These are phyloP conservation scores for Macroramphosus scolopax DNA, from an alignment of 2,797 vertebrate species.

Conservation along the genomic window DNA sequence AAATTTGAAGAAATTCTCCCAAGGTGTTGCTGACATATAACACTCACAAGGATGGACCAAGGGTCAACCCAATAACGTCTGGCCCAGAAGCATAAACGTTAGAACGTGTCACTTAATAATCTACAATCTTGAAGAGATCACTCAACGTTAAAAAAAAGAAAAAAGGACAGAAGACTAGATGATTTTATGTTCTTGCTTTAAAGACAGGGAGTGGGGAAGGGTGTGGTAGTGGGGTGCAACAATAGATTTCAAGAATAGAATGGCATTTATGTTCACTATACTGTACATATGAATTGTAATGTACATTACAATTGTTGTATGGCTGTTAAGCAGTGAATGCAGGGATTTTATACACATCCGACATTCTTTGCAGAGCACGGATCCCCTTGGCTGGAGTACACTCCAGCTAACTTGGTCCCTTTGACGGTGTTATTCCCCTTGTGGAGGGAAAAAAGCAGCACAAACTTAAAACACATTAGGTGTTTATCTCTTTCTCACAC, in stretches of 20 bases:
- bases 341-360: constrained; percentile 61
- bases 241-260: constrained; percentile 62
- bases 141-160: constrained; percentile 15
- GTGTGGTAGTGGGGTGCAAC: constrained; percentile 31
- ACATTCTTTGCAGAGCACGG: constrained; percentile 70
- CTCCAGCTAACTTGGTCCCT: constrained; percentile 82
- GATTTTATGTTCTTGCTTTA: constrained; percentile 73
- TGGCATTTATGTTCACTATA: constrained; percentile 74
- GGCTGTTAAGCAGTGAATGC: constrained; percentile 73
- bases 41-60: too few relatives aligned
- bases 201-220: constrained; percentile 58
- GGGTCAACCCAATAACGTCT: too few relatives aligned
- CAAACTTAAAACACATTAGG: constrained; percentile 71
- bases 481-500: constrained; percentile 68
- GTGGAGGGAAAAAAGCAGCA: constrained; percentile 68
- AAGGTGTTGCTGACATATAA: too few relatives aligned
- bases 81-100: too few relatives aligned
- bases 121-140: neutral
- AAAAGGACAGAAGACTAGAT: constrained; percentile 61
- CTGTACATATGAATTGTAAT: constrained; percentile 68
- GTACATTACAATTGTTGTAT: constrained; percentile 69
- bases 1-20: too few relatives aligned
- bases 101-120: too few relatives aligned
- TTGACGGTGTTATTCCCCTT: constrained; percentile 71
- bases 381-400: constrained; percentile 67